phyloP scores from a whole-genome alignment of 2,113 vertebrate species.

The Columba janthina region DNA sequence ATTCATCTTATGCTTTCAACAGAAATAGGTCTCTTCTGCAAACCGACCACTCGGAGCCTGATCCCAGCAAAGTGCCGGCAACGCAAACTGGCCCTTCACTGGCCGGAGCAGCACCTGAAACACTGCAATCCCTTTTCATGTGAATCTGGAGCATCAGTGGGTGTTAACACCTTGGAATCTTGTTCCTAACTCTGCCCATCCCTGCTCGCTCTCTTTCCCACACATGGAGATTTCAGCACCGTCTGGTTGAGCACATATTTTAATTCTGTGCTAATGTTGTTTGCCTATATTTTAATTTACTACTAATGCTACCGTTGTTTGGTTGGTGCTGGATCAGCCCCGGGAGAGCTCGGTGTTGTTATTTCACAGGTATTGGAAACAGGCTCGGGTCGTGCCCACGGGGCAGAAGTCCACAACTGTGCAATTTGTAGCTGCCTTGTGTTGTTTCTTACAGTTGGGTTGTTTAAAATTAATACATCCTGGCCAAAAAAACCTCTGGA shows the following conservation, averaged over 20 bases:
- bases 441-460: background rate
- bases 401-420: background rate
- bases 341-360: background rate
- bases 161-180: background rate
- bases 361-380: background rate
- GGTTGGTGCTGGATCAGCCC: background rate
- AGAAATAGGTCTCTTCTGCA: background rate
- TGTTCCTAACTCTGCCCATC: background rate
- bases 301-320: background rate
- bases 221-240: background rate
- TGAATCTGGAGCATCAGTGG: background rate
- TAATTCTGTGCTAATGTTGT: background rate
- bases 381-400: background rate
- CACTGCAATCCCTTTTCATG: rapidly evolving
- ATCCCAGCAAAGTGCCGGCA: rapidly evolving
- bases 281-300: background rate
- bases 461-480: background rate
- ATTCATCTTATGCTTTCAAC: background rate
- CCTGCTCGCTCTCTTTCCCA: background rate
- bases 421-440: background rate
- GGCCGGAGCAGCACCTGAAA: background rate
- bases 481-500: background rate
- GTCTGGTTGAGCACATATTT: background rate
- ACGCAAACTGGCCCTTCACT: background rate
- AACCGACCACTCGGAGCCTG: background rate